These are phyloP conservation scores for Thalpophila matura DNA, from an alignment of 2,888 invertebrate genomes.

Conservation along the genomic window DNA sequence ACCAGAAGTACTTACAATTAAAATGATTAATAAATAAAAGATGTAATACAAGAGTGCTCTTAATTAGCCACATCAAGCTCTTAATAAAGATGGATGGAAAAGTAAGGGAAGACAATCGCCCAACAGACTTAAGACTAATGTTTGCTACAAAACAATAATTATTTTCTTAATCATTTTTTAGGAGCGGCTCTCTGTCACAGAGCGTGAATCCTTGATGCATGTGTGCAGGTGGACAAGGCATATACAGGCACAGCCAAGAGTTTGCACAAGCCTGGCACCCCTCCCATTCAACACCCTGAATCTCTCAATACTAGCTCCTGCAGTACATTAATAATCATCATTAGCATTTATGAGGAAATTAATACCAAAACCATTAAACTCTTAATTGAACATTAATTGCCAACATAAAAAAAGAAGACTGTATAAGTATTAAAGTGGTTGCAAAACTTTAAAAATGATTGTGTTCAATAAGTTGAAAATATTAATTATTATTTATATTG, in stretches of 20 bases:
- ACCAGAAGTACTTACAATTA: no score
- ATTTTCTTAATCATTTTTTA: no score
- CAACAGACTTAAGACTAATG: no score
- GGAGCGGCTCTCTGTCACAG: slow-evolving; percentile 92
- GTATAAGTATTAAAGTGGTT: slow-evolving; percentile 53
- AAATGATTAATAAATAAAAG: no score
- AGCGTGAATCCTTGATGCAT: slow-evolving; percentile 93
- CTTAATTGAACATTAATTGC: slow-evolving; percentile 46
- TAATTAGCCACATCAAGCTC: no score
- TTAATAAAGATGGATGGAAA: no score
- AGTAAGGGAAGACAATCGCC: no score
- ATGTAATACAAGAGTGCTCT: no score
- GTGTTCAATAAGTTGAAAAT: slow-evolving; percentile 41
- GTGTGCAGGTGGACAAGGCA: slow-evolving; percentile 95
- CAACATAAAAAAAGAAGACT: slow-evolving; percentile 49
- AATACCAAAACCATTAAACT: slow-evolving; percentile 30
- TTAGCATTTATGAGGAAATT: slow-evolving; percentile 41
- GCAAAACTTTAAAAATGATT: slow-evolving; percentile 31
- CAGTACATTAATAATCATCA: slow-evolving; percentile 75
- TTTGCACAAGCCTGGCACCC: slow-evolving; percentile 83
- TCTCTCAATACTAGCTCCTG: slow-evolving; percentile 79
- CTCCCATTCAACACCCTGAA: slow-evolving; percentile 77
- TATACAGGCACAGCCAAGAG: slow-evolving; percentile 92
- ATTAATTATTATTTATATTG: slow-evolving; percentile 46
- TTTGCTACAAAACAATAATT: background rate